Percentiles rank a stretch among this genome's conserved stretches.
Evolutionary conservation across 2,888 invertebrate species (phyloP).

Genomic region (Isoperla grammatica): DNA sequence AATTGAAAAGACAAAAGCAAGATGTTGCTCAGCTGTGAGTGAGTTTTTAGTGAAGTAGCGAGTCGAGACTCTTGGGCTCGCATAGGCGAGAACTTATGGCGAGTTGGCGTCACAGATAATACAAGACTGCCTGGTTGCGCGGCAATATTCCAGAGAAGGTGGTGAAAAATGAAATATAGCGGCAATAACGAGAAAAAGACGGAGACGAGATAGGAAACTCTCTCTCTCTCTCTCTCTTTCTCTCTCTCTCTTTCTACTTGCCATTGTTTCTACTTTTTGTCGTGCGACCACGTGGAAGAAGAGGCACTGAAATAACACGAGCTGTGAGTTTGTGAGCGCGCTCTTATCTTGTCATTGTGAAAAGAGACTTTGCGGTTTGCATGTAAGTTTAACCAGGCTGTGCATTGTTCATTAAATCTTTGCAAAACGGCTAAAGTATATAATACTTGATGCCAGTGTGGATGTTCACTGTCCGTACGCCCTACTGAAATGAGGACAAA

Average conservation of each 20-base stretch:
- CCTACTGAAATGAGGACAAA: too few relatives aligned
- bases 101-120: slow-evolving; percentile 18
- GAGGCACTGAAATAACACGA: slow-evolving; percentile 6
- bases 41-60: slow-evolving; percentile 2
- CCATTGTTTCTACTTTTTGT: slow-evolving; percentile 16
- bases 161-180: slow-evolving; percentile 22
- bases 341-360: slow-evolving; percentile 9
- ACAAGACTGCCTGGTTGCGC: slow-evolving; percentile 2
- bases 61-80: background rate
- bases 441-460: too few relatives aligned
- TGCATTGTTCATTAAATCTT: too few relatives aligned
- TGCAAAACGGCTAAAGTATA: too few relatives aligned
- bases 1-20: slow-evolving; percentile 16
- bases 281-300: background rate
- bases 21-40: slow-evolving; percentile 7
- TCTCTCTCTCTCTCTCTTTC: slow-evolving; percentile 5
- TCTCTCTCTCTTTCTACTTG: slow-evolving; percentile 4
- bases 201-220: slow-evolving; percentile 12
- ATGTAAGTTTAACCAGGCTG: background rate
- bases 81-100: slow-evolving; percentile 16
- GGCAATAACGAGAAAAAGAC: slow-evolving; percentile 21
- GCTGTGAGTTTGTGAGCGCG: background rate
- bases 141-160: slow-evolving; percentile 17
- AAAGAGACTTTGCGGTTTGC: slow-evolving; percentile 1
- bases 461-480: too few relatives aligned